Base-by-base conservation (phyloP, 2,797 vertebrate genomes). In the Poeciliopsis turneri region DNA sequence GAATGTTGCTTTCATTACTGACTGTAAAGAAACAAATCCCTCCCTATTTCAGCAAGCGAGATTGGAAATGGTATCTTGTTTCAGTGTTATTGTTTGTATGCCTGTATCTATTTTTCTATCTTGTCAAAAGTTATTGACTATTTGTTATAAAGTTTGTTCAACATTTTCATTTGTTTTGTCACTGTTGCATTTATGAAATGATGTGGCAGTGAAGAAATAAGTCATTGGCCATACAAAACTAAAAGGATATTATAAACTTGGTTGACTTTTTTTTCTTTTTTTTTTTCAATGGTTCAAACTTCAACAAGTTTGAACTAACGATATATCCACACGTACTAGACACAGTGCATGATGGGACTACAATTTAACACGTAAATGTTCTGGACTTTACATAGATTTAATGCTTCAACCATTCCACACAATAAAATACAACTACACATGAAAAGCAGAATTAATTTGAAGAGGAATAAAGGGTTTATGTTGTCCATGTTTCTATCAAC, bases 81-180 rank as follows among this genome's bases (percentile, higher is more conserved):
- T 79, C 4, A 61, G 57, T 59, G 16, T 72, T 43, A 28, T 49
- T 83, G n/a, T 66, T 69, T 71, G 5, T 82, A 20, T 77, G 4
- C 6, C 4, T 64, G 5, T 72, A 28, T 18, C 2, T 53, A 9
- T 72, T 80, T 61, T 79, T 79, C 28, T 77, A 36, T 73, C 1
- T 10, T 79, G 45, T 76, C 7, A 66, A 83, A 84, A 72, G n/a
- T 46, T 80, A 47, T 79, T 74, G 25, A 85, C 88, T 87, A 88
- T 84, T 86, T 47, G 41, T 30, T 84, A 89, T 59, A 85, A 86
- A 86, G 82, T 2, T 0, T 69, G 46, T 71, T 18, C 1, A 81
- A 69, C 43, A 81, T 0, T 51, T 57, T 69, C 5, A 25, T 1
- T n/a, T n/a, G 43, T 59, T 45, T 53, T 18, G 5, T 45, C 1